Evolutionary conservation across 92 coral and sea anemone genomes (phyloP).

Genomic region (Actinernus sp.): DNA sequence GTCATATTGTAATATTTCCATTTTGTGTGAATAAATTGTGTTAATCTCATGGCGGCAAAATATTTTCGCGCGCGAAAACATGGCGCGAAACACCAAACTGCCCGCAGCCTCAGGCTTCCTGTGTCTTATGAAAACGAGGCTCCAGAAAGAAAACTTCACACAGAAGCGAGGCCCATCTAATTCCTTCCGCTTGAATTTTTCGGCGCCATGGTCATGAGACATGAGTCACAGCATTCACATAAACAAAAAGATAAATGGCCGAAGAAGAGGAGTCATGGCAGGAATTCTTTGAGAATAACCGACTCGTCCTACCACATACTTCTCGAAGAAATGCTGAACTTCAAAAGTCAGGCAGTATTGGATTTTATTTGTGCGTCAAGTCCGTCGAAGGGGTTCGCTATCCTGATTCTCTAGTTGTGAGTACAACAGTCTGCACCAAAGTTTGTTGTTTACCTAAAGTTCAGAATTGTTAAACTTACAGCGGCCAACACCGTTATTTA

Average conservation of each 20-base stretch:
- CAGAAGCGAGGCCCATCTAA: no score
- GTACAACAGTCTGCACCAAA: not conserved
- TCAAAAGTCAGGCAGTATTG: slow-evolving; percentile 66
- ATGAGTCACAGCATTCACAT: slow-evolving; percentile 3
- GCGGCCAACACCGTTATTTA: no score
- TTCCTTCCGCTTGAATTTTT: slow-evolving; percentile 51
- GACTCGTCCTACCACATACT: slow-evolving; percentile 83
- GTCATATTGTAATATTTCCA: no score
- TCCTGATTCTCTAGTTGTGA: slow-evolving; percentile 79
- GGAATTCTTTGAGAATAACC: slow-evolving; percentile 93
- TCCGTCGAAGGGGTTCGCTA: slow-evolving; percentile 81
- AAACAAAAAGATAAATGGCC: slow-evolving; percentile 37
- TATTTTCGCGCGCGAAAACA: no score
- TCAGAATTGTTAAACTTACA: no score
- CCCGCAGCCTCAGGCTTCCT: slow-evolving; percentile 8
- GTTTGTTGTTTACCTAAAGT: no score
- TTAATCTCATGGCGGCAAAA: no score
- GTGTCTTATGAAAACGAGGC: slow-evolving; percentile 17
- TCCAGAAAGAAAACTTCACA: not conserved
- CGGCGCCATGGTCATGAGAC: slow-evolving; percentile 75
- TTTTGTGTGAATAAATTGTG: no score
- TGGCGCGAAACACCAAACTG: no score
- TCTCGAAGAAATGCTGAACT: slow-evolving; percentile 64
- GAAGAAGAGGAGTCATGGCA: slow-evolving; percentile 98
- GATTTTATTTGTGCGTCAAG: slow-evolving; percentile 80